Base-by-base conservation (phyloP, 1,140 invertebrate genomes). In the Tetragnatha versicolor region DNA sequence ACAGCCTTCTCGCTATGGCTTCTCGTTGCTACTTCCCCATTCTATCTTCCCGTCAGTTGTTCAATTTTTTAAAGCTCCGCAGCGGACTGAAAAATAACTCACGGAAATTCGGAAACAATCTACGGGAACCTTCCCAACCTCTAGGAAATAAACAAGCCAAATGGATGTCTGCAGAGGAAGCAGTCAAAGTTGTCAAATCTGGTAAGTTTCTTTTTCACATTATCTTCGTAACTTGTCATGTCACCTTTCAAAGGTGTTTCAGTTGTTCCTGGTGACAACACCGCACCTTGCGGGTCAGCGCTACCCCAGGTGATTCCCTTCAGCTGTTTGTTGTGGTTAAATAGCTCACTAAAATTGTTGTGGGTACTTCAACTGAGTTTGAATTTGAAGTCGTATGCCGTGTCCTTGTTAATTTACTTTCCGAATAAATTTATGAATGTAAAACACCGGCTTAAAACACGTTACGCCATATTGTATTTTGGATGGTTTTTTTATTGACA, bases 41-140 rank as follows among this genome's bases (percentile, higher is more conserved):
- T 35, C 33, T 49, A 53, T 60, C 69, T 12, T 77, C 73, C 2
- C 31, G 73, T 12, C 73, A 77, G 55, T 7, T 66, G 2, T 55
- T 63, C 17, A 65, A 77, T 6, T 77, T 77, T 66, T 31, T 77
- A 29, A 61, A 42, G 20, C 51, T 39, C 55, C 55, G 58, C 9
- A 47, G 12, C 17, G 17, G 9, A 35, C 5, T 60, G 6, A 49
- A 39, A 33, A 77, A 55, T 31, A 66, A 14, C 55, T 51, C 49
- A 9, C 51, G 79, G 33, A 73, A 55, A 66, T 66, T 73, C 33
- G 29, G 10, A 33, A 33, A 61, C 17, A 85, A 86, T 78, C 83
- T 85, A 0, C 84, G 84, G 5, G 86, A 87, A 81, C 86, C 86
- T 7, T 85, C 86, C 70, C 85, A 86, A 70, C 86, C 86, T 7